phyloP scores from a whole-genome alignment of 2,113 vertebrate species.

The Lycaon pictus region DNA sequence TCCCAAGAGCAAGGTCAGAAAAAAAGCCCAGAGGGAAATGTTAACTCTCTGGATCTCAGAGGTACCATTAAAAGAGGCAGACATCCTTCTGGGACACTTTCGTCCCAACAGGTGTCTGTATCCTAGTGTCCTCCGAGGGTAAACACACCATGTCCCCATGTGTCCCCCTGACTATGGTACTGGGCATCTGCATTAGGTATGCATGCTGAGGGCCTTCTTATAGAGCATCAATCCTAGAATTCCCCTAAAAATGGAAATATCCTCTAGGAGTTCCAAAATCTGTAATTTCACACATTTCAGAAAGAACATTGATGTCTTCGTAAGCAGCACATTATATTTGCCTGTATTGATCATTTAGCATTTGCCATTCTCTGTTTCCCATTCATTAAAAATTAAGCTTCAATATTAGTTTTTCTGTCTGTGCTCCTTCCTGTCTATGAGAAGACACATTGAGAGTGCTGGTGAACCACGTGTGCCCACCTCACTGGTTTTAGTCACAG shows the following conservation, averaged over 20 bases:
- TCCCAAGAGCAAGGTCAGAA: not conserved
- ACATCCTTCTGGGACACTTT: not conserved
- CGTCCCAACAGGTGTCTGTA: not conserved
- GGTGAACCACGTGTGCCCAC: conserved; percentile 40
- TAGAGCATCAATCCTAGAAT: not conserved
- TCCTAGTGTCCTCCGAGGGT: not conserved
- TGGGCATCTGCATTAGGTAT: not conserved
- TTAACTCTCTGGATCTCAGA: not conserved
- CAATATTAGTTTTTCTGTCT: conserved; percentile 45
- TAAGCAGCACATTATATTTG: not conserved
- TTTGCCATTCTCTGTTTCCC: conserved; percentile 72
- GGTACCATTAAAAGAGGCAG: not conserved
- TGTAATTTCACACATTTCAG: not conserved
- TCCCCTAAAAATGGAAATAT: not conserved
- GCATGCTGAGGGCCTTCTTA: not conserved
- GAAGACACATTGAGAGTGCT: conserved; percentile 69
- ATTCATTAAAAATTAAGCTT: conserved; percentile 49
- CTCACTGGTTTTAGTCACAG: not conserved
- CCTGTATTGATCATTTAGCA: conserved; percentile 55
- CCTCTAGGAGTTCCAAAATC: not conserved
- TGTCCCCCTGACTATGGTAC: not conserved
- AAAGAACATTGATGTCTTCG: conserved; percentile 10
- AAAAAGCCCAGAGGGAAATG: not conserved
- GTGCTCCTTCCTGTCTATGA: conserved; percentile 30
- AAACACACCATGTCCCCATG: not conserved